Evolutionary conservation across 1,140 invertebrate species (phyloP).

Genomic region (Drosophila sechellia): DNA sequence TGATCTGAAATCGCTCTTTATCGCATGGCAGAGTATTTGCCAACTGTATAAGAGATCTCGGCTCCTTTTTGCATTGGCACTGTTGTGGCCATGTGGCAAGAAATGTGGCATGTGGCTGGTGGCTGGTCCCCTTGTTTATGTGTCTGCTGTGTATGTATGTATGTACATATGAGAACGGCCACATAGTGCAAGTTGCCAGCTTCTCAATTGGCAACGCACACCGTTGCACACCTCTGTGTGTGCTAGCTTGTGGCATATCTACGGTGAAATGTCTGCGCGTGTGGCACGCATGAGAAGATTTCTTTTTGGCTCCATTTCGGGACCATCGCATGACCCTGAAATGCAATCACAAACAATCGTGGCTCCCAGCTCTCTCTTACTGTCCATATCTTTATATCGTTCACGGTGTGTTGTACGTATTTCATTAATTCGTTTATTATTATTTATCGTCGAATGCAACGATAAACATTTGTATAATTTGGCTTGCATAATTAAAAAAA

Average conservation of each 20-base stretch:
- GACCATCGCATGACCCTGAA: conserved; percentile 40
- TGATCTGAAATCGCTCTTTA: no score
- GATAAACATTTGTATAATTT: no score
- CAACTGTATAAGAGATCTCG: background rate
- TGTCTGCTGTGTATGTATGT: conserved; percentile 18
- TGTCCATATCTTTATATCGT: background rate
- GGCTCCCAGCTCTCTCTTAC: background rate
- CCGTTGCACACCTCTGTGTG: background rate
- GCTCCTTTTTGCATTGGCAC: background rate
- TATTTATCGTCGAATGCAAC: no score
- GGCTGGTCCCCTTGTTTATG: conserved; percentile 36
- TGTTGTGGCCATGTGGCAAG: conserved; percentile 28
- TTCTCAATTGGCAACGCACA: conserved; percentile 22
- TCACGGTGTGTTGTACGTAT: no score
- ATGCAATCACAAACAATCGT: conserved; percentile 25
- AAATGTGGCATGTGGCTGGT: conserved; percentile 28
- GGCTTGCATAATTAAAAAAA: no score
- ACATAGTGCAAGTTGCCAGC: conserved; percentile 23
- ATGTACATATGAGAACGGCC: background rate
- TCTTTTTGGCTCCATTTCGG: conserved; percentile 40
- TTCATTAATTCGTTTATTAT: no score
- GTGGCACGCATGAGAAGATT: conserved; percentile 45
- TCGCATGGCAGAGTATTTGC: background rate
- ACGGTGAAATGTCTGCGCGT: conserved; percentile 43
- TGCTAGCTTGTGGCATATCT: conserved; percentile 37